phyloP scores from a whole-genome alignment of 2,888 invertebrate species.

The Agrochola circellaris region DNA sequence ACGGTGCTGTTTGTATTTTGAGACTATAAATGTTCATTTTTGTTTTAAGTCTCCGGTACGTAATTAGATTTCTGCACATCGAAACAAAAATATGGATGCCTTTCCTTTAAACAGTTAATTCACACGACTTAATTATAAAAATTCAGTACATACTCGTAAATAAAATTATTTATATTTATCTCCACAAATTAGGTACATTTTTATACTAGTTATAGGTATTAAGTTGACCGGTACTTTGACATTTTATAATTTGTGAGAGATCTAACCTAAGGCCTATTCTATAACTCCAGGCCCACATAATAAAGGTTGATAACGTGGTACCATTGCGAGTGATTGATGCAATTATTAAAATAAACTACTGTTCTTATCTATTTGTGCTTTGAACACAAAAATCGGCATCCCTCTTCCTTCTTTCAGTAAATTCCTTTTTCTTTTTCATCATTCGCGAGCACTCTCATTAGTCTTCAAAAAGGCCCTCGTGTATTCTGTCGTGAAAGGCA shows the following conservation, averaged over 20 bases:
- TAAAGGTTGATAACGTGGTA: neutral
- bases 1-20: constrained; percentile 22
- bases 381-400: neutral
- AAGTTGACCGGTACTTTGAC: too few relatives aligned
- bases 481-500: constrained; percentile 38
- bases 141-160: too few relatives aligned
- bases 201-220: too few relatives aligned
- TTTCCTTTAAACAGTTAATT: neutral
- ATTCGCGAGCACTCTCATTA: constrained; percentile 44
- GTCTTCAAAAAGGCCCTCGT: constrained; percentile 34
- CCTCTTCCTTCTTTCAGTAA: neutral
- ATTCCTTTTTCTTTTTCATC: constrained; percentile 29
- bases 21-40: constrained; percentile 7
- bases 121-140: neutral
- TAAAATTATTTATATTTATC: too few relatives aligned
- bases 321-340: neutral
- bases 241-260: neutral
- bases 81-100: neutral
- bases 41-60: neutral
- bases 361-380: constrained; percentile 8
- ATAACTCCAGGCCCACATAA: neutral
- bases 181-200: too few relatives aligned
- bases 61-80: neutral
- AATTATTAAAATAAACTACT: neutral
- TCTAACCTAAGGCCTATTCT: neutral